Conservation (phyloP, 2,797 vertebrate species). For the Propithecus perrieri region DNA sequence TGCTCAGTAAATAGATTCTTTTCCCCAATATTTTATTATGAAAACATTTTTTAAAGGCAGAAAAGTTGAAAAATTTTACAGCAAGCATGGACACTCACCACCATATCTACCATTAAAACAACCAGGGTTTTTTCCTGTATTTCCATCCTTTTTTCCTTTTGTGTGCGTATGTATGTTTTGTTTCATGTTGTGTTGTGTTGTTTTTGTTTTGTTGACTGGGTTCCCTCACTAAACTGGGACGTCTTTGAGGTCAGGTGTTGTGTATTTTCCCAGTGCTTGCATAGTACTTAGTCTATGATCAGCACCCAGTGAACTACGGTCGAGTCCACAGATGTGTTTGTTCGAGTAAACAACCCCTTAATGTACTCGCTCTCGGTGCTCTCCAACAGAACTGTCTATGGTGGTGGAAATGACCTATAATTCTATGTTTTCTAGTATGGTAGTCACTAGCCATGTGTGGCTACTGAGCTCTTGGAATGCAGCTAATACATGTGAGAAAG, state of each 20-base stretch:
- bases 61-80: neutral
- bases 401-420: neutral
- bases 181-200: neutral
- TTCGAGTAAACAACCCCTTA: no score
- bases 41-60: neutral
- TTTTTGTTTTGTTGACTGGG: neutral
- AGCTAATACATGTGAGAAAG: neutral
- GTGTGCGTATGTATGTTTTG: neutral
- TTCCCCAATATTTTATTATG: neutral
- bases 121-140: neutral
- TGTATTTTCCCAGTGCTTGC: neutral
- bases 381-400: neutral
- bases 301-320: no score
- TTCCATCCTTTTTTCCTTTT: neutral
- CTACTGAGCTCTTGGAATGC: neutral
- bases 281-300: neutral
- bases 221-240: neutral
- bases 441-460: neutral
- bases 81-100: neutral
- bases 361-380: rapidly evolving
- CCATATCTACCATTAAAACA: neutral
- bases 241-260: neutral
- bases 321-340: neutral
- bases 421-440: rapidly evolving
- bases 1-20: neutral